Conservation (phyloP, 2,888 invertebrate species). For the Bugulina stolonifera region DNA sequence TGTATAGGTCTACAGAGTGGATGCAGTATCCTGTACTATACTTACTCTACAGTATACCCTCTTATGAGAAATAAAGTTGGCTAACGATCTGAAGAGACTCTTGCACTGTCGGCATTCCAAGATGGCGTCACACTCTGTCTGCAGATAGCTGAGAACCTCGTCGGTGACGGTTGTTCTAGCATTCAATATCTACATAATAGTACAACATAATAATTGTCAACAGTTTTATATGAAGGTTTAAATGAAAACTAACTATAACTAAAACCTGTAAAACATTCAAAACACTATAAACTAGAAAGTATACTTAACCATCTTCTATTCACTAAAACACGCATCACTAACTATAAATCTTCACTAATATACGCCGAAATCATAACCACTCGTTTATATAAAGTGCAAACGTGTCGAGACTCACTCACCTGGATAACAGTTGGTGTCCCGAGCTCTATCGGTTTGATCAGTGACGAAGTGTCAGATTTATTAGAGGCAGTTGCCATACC, state of each 20-base stretch:
- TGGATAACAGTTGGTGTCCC: not conserved
- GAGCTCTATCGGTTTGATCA: constrained; percentile 4
- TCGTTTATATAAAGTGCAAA: not conserved
- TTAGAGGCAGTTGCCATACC: not conserved
- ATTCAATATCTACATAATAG: constrained; percentile 61
- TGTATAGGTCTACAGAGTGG: too few species aligned
- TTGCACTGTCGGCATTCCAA: constrained; percentile 84
- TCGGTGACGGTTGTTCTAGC: constrained; percentile 70
- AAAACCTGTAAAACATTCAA: not conserved
- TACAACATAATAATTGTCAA: not conserved
- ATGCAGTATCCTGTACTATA: too few species aligned
- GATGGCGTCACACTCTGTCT: constrained; percentile 78
- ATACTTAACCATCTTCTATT: too few species aligned
- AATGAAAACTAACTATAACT: not conserved
- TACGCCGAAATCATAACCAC: too few species aligned
- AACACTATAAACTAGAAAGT: not conserved
- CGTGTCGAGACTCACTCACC: not conserved
- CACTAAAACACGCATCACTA: too few species aligned
- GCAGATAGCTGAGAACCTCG: constrained; percentile 70
- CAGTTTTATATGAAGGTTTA: too few species aligned
- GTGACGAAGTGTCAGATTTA: not conserved
- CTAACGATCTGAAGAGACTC: constrained; percentile 76
- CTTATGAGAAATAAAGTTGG: constrained; percentile 84
- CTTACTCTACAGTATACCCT: constrained; percentile 66
- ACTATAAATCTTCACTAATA: too few species aligned